These are phyloP conservation scores for Habroteleia sp. DNA, from an alignment of 2,888 invertebrate species.

Conservation along the genomic window DNA sequence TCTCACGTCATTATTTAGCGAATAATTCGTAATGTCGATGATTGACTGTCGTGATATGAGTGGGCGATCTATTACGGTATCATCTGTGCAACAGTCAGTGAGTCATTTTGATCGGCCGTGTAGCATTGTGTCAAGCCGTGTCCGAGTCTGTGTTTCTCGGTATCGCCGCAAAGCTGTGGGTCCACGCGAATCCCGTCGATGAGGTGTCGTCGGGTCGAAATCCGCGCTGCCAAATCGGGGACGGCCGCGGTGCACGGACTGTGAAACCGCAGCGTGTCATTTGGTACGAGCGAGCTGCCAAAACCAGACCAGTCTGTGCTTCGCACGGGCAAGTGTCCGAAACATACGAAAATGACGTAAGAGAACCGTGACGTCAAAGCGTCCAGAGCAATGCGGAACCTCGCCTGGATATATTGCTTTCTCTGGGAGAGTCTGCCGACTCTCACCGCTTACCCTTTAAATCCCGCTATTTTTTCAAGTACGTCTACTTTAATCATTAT, in stretches of 20 bases:
- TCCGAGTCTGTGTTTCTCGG: slow-evolving; percentile 2
- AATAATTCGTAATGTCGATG: slow-evolving; percentile 45
- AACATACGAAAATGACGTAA: slow-evolving; percentile 60
- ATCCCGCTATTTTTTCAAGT: slow-evolving; percentile 67
- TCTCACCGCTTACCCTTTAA: slow-evolving; percentile 74
- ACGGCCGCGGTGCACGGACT: slow-evolving; percentile 20
- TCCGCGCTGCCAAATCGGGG: slow-evolving; percentile 2
- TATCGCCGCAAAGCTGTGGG: slow-evolving; percentile 7
- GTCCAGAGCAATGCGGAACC: slow-evolving; percentile 72
- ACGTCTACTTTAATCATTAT: slow-evolving; percentile 42
- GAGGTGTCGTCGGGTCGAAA: slow-evolving; percentile 18
- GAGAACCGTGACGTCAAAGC: slow-evolving; percentile 52
- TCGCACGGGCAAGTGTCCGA: not conserved
- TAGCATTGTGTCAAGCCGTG: slow-evolving; percentile 22
- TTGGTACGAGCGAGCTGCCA: not conserved
- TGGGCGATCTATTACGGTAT: slow-evolving; percentile 61
- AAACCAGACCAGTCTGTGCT: not conserved
- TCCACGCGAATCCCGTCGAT: slow-evolving; percentile 21
- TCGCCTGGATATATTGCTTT: slow-evolving; percentile 74
- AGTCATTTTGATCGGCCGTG: slow-evolving; percentile 43
- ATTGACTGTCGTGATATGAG: slow-evolving; percentile 56
- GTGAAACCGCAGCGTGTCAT: slow-evolving; percentile 25
- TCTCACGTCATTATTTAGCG: slow-evolving; percentile 39
- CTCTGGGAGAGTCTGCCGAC: slow-evolving; percentile 76
- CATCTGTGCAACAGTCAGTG: slow-evolving; percentile 53